Percentiles rank a stretch among this genome's conserved stretches.
phyloP scores from a whole-genome alignment of 2,113 vertebrate species.

The Naja naja region DNA sequence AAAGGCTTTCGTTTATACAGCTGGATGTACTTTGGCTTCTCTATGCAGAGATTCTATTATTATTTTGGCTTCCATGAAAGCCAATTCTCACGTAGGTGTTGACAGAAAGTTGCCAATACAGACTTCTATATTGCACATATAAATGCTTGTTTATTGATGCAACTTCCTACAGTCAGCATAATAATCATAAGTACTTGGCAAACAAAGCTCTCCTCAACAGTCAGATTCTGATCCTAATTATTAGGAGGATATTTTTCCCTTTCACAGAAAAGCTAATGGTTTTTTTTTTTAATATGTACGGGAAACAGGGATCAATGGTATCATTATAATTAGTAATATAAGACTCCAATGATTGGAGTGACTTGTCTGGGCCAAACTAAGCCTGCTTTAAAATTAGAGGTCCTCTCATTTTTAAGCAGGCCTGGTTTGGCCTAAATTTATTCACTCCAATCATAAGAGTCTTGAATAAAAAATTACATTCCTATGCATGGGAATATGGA shows the following conservation, averaged over 20 bases:
- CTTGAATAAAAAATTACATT: background rate
- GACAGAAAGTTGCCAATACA: background rate
- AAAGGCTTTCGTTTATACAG: background rate
- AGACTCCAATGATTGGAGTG: background rate
- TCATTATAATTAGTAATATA: background rate
- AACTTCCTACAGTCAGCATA: background rate
- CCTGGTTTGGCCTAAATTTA: background rate
- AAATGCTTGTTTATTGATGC: background rate
- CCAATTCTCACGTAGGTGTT: background rate
- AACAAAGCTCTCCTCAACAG: background rate
- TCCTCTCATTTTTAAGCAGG: background rate
- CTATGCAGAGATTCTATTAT: background rate
- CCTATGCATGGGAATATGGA: background rate
- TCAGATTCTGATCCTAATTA: background rate
- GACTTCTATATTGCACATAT: background rate
- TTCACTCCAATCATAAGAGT: background rate
- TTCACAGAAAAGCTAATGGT: background rate
- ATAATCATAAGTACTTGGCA: background rate
- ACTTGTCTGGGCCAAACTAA: background rate
- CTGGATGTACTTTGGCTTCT: background rate
- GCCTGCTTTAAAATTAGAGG: background rate
- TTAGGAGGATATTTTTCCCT: background rate
- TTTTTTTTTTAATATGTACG: background rate
- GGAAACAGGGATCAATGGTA: background rate
- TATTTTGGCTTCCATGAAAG: background rate